Percentiles rank a stretch among this genome's conserved stretches.
phyloP scores from a whole-genome alignment of 2,888 invertebrate species.

The Phyto melanocephala region DNA sequence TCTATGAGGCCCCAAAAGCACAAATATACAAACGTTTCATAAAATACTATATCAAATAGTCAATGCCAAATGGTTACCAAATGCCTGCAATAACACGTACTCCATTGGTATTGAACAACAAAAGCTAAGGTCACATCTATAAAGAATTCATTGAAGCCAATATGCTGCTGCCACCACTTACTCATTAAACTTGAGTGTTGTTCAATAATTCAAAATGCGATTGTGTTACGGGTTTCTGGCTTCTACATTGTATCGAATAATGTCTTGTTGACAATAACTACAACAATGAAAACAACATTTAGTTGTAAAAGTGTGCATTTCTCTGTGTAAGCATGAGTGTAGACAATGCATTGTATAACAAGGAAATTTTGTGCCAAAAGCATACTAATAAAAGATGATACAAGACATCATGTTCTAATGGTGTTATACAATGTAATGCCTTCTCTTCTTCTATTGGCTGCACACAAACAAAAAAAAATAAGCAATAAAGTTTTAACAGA shows the following conservation, averaged over 20 bases:
- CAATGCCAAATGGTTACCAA: background rate
- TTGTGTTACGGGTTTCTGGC: conserved; percentile 16
- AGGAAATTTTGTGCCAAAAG: conserved; percentile 23
- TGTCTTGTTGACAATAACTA: conserved; percentile 11
- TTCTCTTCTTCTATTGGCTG: background rate
- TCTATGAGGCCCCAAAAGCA: too few species aligned
- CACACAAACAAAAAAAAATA: too few species aligned
- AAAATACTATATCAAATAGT: too few species aligned
- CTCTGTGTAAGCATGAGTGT: background rate
- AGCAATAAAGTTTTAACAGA: background rate
- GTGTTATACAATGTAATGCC: conserved; percentile 9
- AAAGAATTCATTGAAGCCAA: background rate
- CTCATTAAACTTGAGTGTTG: conserved; percentile 51
- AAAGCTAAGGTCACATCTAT: background rate
- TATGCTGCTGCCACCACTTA: background rate
- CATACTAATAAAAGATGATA: conserved; percentile 15
- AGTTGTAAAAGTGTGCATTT: background rate
- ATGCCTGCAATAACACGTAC: conserved; percentile 9
- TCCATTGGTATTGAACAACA: background rate
- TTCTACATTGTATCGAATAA: background rate
- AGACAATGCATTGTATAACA: background rate
- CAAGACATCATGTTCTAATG: conserved; percentile 12
- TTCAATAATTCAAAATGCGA: conserved; percentile 59
- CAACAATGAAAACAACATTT: background rate
- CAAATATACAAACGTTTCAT: too few species aligned